Evolutionary conservation across 2,888 invertebrate species (phyloP), one percentile per base, ranked within the genome.

Genomic region (Heteromyza rotundicornis): DNA sequence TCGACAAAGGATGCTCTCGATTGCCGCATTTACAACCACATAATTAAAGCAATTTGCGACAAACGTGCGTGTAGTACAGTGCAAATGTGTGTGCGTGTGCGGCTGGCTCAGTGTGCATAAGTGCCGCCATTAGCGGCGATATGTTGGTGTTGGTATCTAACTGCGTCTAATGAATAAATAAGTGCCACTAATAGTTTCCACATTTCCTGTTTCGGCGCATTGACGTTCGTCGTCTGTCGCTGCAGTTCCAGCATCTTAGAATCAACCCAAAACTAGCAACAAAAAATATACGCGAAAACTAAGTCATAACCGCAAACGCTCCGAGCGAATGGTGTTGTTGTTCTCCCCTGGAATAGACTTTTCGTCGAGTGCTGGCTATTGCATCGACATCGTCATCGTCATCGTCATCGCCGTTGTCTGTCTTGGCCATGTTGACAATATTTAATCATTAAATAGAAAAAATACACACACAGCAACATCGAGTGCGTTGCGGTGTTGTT

Each of bases 171-270:
- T 79, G 80, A 80, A 78, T 77, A 78, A 75, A 78, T 80, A 80
- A 80, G 77, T 74, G 79, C 74, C 72, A 70, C 80, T 79, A 80
- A 79, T 80, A 80, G 80, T 78, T 74, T 72, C 70, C 75, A 73
- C 74, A 78, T 76, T 77, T 77, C 77, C 77, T 77, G 77, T 70
- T 70, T 66, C 64, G 62, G 54, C 58, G 59, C 64, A 66, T 47
- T 47, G 47, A 47, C 47, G 14, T 19, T 20, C n/a, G 17, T 19
- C 47, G 47, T 17, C 20, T n/a, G n/a, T 14, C 40, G 40, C n/a
- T 40, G 10, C 40, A 3, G 40, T 8, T 8, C 40, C 40, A 40
- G 40, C 40, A 40, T 40, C n/a, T n/a, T 19, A 19, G 19, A n/a
- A 40, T 7, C 47, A 19, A 19, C n/a, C 40, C 40, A n/a, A 40